Evolutionary conservation across 2,888 invertebrate genomes (phyloP).

Genomic region (Eledone cirrhosa): DNA sequence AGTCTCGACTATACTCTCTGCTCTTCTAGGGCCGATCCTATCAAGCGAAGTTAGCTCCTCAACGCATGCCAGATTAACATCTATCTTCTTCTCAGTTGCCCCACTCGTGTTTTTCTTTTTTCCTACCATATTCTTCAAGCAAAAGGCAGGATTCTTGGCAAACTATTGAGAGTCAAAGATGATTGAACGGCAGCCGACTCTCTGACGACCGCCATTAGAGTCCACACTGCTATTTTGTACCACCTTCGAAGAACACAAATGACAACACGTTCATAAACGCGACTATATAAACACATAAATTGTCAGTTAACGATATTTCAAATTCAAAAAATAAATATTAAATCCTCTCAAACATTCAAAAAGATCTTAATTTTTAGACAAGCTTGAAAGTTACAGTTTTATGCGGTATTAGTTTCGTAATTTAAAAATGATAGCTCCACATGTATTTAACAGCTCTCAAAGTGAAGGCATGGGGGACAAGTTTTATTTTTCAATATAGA

Average conservation of each 20-base stretch:
- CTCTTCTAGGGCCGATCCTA: constrained; percentile 65
- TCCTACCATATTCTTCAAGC: constrained; percentile 2
- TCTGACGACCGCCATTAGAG: constrained; percentile 21
- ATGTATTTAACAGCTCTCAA: no score
- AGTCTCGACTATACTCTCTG: constrained; percentile 65
- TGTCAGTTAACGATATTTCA: no score
- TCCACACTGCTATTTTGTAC: not conserved
- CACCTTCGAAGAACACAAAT: no score
- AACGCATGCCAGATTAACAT: constrained; percentile 65
- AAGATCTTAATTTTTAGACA: no score
- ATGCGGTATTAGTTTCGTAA: constrained; percentile 21
- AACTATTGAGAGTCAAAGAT: constrained; percentile 11
- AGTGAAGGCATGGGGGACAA: no score
- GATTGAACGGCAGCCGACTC: constrained; percentile 20
- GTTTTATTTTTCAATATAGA: no score
- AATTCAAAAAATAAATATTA: no score
- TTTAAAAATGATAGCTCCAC: not conserved
- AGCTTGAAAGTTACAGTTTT: no score
- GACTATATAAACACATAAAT: no score
- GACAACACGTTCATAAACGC: no score
- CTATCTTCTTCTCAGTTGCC: constrained; percentile 46
- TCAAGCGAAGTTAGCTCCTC: constrained; percentile 63
- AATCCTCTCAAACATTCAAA: no score
- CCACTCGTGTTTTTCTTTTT: constrained; percentile 13
- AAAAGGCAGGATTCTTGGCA: no score